These are phyloP conservation scores for Drosophila tropicalis DNA, from an alignment of 1,140 invertebrate species.

Conservation along the genomic window DNA sequence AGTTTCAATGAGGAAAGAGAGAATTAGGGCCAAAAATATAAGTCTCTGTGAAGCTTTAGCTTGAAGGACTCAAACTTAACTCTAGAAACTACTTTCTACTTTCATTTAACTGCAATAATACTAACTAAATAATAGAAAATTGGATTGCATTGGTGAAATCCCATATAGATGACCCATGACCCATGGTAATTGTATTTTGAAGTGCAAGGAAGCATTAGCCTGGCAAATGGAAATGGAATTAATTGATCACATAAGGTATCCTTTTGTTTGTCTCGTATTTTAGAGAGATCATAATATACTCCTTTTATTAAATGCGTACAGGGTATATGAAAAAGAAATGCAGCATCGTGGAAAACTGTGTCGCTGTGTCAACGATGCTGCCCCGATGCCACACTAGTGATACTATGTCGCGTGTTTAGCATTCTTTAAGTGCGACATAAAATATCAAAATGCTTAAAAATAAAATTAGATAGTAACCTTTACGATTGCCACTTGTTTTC, in stretches of 20 bases:
- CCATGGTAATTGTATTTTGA: no score
- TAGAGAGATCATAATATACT: not conserved
- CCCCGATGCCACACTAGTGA: slow-evolving; percentile 27
- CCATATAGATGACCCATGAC: no score
- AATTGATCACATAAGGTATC: not conserved
- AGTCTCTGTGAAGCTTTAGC: no score
- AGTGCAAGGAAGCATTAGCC: no score
- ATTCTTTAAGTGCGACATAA: slow-evolving; percentile 29
- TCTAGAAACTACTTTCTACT: no score
- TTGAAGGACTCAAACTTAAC: no score
- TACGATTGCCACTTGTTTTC: slow-evolving; percentile 12
- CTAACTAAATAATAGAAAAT: no score
- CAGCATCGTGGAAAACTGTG: slow-evolving; percentile 69
- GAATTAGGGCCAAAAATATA: no score
- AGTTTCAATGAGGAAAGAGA: no score
- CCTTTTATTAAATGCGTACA: not conserved
- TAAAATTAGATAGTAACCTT: slow-evolving; percentile 31
- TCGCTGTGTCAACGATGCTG: slow-evolving; percentile 67
- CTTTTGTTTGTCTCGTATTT: not conserved
- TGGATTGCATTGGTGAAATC: no score
- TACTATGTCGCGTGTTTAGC: slow-evolving; percentile 43
- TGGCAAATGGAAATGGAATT: no score
- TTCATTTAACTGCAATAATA: no score
- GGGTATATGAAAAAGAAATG: slow-evolving; percentile 41
- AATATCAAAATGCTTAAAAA: slow-evolving; percentile 36